Base-by-base conservation (phyloP, 2,888 invertebrate genomes). In the Gisinianus flammeolus region DNA sequence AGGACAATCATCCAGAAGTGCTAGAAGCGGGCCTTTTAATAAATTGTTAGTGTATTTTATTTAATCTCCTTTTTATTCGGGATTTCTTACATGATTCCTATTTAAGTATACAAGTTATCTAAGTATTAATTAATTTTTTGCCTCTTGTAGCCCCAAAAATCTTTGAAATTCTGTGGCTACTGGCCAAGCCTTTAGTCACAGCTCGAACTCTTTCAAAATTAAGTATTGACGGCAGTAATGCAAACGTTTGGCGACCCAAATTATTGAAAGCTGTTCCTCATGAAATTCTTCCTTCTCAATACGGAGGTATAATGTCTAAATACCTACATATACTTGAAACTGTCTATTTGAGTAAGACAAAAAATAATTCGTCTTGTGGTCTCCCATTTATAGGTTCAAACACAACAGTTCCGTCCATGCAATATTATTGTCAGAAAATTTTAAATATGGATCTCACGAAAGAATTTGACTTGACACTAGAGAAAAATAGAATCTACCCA, bases 1-100 rank as follows among this genome's bases (percentile, higher is more conserved):
- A 77, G 26, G 71, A 77, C 35, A 77, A 77, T 35, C 70, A 71
- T 44, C 77, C 77, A 2, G 77, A 77, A 52, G 58, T 70, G 22
- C 62, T 62, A 2, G 24, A 62, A 12, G 2, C 4, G 2, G 62
- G 24, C 1, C 24, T 22, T 62, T 4, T 62, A 5, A 24, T 62
- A 10, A 62, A 62, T 12, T 19, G 22, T 24, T n/a, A n/a, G n/a
- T n/a, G n/a, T n/a, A n/a, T n/a, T n/a, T n/a, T n/a, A n/a, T n/a
- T n/a, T n/a, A n/a, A n/a, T n/a, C n/a, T n/a, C n/a, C n/a, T n/a
- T n/a, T n/a, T n/a, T n/a, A n/a, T n/a, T n/a, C n/a, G n/a, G n/a
- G n/a, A n/a, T n/a, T n/a, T n/a, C n/a, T n/a, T n/a, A n/a, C n/a
- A n/a, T n/a, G n/a, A n/a, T n/a, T n/a, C n/a, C n/a, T n/a, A n/a